Evolutionary conservation across 2,888 invertebrate species (phyloP).

Genomic region (Cyaniris semiargus): DNA sequence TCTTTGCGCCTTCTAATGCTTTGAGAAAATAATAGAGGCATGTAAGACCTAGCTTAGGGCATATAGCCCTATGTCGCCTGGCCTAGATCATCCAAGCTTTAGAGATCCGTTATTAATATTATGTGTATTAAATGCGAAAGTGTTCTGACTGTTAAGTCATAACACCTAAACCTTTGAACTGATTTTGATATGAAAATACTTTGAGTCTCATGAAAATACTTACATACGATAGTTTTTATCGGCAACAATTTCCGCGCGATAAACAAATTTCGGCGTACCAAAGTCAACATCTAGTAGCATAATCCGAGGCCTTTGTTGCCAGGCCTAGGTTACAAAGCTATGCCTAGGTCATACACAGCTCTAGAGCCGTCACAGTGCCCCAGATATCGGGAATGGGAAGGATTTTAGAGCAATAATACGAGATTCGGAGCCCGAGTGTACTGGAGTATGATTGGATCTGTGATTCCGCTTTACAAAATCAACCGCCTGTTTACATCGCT

Average conservation of each 20-base stretch:
- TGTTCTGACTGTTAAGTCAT: too few relatives aligned
- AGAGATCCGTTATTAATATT: not conserved
- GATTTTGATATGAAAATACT: too few relatives aligned
- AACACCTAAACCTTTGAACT: too few relatives aligned
- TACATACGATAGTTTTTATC: too few relatives aligned
- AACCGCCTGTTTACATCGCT: not conserved
- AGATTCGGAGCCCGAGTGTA: not conserved
- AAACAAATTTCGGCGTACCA: too few relatives aligned
- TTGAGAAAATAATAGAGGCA: conserved; percentile 1
- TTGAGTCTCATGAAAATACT: too few relatives aligned
- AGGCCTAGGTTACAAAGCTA: not conserved
- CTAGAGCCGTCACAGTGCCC: not conserved
- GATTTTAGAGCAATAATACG: not conserved
- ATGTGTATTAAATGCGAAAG: too few relatives aligned
- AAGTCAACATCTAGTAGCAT: too few relatives aligned
- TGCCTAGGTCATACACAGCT: not conserved
- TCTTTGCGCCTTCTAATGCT: conserved; percentile 27
- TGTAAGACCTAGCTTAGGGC: not conserved
- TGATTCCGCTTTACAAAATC: not conserved
- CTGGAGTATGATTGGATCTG: conserved; percentile 15
- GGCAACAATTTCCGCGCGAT: too few relatives aligned
- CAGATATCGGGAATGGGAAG: conserved; percentile 4
- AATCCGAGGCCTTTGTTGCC: too few relatives aligned
- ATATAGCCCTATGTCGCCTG: not conserved
- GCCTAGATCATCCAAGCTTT: not conserved